Conservation (phyloP, 2,888 invertebrate genomes). For the Spodoptera picta region DNA sequence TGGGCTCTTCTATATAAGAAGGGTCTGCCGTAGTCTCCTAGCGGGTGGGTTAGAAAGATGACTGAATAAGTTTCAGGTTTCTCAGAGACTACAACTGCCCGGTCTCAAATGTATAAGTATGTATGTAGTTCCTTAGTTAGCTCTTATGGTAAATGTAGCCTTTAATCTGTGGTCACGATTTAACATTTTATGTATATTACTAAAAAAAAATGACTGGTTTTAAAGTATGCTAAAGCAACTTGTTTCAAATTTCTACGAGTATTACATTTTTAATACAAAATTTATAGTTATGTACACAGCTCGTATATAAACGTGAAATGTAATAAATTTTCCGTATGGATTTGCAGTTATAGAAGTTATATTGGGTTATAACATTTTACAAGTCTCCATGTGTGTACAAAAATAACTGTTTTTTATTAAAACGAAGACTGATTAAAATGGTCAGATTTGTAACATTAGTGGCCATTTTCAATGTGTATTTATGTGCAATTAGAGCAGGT, state of each 20-base stretch:
- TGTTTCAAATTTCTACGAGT: too few relatives aligned
- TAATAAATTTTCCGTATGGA: conserved; percentile 24
- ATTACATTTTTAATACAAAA: conserved; percentile 6
- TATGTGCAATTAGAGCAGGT: conserved; percentile 45
- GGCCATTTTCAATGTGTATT: conserved; percentile 32
- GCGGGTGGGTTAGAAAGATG: too few relatives aligned
- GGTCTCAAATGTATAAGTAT: too few relatives aligned
- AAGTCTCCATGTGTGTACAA: conserved; percentile 21
- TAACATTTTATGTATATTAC: too few relatives aligned
- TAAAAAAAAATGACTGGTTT: neutral
- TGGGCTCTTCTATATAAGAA: too few relatives aligned
- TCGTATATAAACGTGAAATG: conserved; percentile 20
- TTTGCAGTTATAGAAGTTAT: conserved; percentile 14
- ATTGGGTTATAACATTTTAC: conserved; percentile 7
- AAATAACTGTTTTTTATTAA: neutral
- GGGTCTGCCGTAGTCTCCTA: too few relatives aligned
- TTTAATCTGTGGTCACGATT: too few relatives aligned
- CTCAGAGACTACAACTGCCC: too few relatives aligned
- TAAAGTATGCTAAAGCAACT: too few relatives aligned
- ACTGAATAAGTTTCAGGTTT: too few relatives aligned
- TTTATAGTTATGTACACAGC: conserved; percentile 12
- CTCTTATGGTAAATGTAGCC: too few relatives aligned
- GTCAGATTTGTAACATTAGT: conserved; percentile 29
- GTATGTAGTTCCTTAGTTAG: too few relatives aligned
- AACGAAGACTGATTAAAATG: conserved; percentile 25